Base-by-base conservation (phyloP, 2,113 vertebrate species). In the Dipodomys merriami region DNA sequence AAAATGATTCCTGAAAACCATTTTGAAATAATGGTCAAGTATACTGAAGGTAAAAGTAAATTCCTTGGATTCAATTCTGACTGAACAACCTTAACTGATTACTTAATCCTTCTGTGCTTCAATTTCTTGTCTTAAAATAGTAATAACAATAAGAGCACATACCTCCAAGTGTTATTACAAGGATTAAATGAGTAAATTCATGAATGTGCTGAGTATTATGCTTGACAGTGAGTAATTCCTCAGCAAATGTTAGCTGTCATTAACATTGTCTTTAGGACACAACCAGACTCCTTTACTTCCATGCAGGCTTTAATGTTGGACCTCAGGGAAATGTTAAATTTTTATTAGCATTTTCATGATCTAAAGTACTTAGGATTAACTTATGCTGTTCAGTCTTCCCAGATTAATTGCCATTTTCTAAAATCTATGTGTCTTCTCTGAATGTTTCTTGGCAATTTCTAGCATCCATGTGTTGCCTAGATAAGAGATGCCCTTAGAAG, bases 311-410 rank as follows among this genome's bases (percentile, higher is more conserved):
- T 81, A 85, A 67, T 67, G 23, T 67, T 78, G 27, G 29, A 60
- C 27, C 10, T 44, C 72, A 77, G 33, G 15, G 9, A 84, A 67
- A 68, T 77, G 33, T 8, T 94, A 69, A 60, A 46, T 67, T 83
- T 91, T 76, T 4, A 53, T 91, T 85, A 81, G 46, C 62, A 53
- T 91, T 88, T 93, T 82, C 19, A 77, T 44, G 27, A 67, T 88
- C 71, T 68, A 77, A 95, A 91, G 33, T 62, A 67, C 20, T 82
- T 68, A 33, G 23, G 67, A 93, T 82, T 91, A 82, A 95, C 46
- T 86, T 81, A 62, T 25, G 53, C 53, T 57, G 12, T 57, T 57
- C 13, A 57, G 53, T 57, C 53, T 57, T 57, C 12, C 49, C 49
- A 53, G 49, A 53, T 53, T 53, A 53, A 53, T 53, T 53, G 49